Percentiles rank a stretch among this genome's conserved stretches.
Evolutionary conservation across 1,140 invertebrate species (phyloP).

Genomic region (Diachasma alloeum): DNA sequence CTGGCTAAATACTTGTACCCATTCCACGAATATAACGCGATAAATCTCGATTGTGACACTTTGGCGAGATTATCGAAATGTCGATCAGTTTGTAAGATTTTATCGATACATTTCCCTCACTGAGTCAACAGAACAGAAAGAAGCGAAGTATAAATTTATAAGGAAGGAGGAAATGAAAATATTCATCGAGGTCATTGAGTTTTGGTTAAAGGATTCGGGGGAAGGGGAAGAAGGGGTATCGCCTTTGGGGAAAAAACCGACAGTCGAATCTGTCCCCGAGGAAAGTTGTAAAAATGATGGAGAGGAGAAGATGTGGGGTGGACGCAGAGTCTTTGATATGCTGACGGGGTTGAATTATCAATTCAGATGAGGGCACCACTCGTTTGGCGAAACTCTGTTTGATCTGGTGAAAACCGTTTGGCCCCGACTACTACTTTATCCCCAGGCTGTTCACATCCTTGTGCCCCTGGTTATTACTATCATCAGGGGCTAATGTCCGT

Average conservation of each 20-base stretch:
- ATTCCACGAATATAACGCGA: constrained; percentile 23
- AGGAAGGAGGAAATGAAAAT: background rate
- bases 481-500: background rate
- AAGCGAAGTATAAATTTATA: background rate
- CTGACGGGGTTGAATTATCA: constrained; percentile 60
- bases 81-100: background rate
- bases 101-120: background rate
- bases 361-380: constrained; percentile 58
- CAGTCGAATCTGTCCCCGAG: constrained; percentile 10
- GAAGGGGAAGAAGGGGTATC: background rate
- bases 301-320: background rate
- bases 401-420: constrained; percentile 45
- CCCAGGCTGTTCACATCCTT: background rate
- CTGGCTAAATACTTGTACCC: background rate
- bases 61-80: background rate
- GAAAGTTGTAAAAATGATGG: background rate
- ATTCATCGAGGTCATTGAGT: background rate
- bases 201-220: background rate
- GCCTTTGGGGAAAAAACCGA: background rate
- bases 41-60: constrained; percentile 21
- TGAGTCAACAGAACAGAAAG: background rate
- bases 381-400: constrained; percentile 58
- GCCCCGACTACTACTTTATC: background rate
- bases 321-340: constrained; percentile 58
- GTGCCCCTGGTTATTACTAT: background rate